Base-by-base conservation (phyloP, 2,797 vertebrate genomes). In the Pipistrellus pygmaeus region DNA sequence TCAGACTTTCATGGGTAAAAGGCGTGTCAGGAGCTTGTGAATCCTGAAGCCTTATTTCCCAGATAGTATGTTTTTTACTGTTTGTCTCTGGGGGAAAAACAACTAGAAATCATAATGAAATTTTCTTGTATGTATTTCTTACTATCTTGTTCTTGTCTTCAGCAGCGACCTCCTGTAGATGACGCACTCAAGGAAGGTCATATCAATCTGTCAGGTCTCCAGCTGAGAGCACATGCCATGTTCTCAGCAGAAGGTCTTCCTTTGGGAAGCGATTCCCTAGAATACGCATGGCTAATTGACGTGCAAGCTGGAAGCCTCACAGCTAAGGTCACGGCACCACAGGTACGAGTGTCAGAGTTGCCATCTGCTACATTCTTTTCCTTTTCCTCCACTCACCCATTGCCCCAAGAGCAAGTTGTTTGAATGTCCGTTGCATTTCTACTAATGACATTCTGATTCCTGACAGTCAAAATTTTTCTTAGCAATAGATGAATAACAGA, bases 271-370 rank as follows among this genome's bases (percentile, higher is more conserved):
- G 99, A 99, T 94, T 99, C 99, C 0, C 97, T 99, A 92, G 99
- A 99, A 96, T 99, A 99, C 3, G 99, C 99, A 0, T 99, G 99
- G 99, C 98, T 99, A 75, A 99, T 99, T 71, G 99, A 99, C 92
- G 98, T 99, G 92, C 99, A 99, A 97, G 98, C 99, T 32, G 99
- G 99, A 41, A 98, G 98, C 77, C 98, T 99, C 77, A 99, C 99
- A 4, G 99, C 99, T 95, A 99, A 99, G 97, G 99, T 99, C 96
- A 99, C 99, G 2, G 97, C 99, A 81, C 99, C 99, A 76, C 99
- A 99, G 99, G 99, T 99, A 98, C 38, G 77, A 25, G 12, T 62
- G 64, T 44, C 32, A 30, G 7, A 62, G 20, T 18, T 18, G 9
- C n/a, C 48, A 0, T 60, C 41, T 27, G 66, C 17, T 55, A 44